Percentiles rank a stretch among this genome's conserved stretches.
These are phyloP conservation scores for Actias luna DNA, from an alignment of 2,888 invertebrate species.

Conservation along the genomic window DNA sequence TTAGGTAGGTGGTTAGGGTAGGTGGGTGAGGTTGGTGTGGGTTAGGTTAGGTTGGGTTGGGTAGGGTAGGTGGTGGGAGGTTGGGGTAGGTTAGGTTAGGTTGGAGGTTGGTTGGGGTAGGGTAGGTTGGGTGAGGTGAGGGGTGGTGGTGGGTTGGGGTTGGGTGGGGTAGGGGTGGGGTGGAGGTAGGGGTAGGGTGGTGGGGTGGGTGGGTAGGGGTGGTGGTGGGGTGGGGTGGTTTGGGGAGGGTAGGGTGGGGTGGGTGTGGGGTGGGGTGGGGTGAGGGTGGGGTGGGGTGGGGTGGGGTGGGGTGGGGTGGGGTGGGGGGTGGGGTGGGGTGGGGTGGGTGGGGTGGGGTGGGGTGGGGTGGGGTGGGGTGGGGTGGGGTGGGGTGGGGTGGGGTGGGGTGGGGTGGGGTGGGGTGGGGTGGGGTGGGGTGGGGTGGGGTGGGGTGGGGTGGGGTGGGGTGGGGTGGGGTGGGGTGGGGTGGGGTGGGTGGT, in stretches of 20 bases:
- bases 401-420: slow-evolving; percentile 7
- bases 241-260: slow-evolving; percentile 27
- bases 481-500: slow-evolving; percentile 17
- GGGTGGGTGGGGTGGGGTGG: slow-evolving; percentile 27
- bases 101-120: slow-evolving; percentile 34
- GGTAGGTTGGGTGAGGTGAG: slow-evolving; percentile 34
- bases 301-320: slow-evolving; percentile 27
- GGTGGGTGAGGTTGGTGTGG: slow-evolving; percentile 17
- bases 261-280: slow-evolving; percentile 26
- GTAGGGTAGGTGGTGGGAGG: slow-evolving; percentile 25
- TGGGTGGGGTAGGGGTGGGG: slow-evolving; percentile 33
- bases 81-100: slow-evolving; percentile 36
- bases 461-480: slow-evolving; percentile 18
- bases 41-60: slow-evolving; percentile 21
- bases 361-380: slow-evolving; percentile 30
- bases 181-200: slow-evolving; percentile 32
- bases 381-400: slow-evolving; percentile 29
- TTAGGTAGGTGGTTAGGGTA: slow-evolving; percentile 18
- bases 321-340: no score
- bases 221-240: slow-evolving; percentile 29
- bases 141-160: slow-evolving; percentile 32
- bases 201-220: slow-evolving; percentile 30
- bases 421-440: slow-evolving; percentile 5
- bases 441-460: slow-evolving; percentile 19
- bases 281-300: no score